A percentile compares a stretch with the other conserved stretches of the same genome.
Evolutionary conservation across 2,113 vertebrate species (phyloP).

Genomic region (Perca schrenkii): DNA sequence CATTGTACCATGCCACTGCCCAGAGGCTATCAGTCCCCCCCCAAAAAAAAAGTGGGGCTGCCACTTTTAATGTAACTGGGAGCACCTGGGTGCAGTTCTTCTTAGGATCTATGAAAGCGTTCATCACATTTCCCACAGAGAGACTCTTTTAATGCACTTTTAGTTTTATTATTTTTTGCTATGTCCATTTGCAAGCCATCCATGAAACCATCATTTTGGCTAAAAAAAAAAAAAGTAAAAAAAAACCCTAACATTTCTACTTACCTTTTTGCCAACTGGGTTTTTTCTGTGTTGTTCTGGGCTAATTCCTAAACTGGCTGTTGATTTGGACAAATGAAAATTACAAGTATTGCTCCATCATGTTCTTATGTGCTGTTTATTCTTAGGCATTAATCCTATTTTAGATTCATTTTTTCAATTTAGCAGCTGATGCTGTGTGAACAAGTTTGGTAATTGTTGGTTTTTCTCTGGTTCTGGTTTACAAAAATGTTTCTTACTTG

Average conservation of each 20-base stretch:
- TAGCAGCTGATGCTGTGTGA: not conserved
- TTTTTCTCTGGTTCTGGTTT: not conserved
- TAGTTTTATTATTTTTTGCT: not conserved
- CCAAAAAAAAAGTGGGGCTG: not conserved
- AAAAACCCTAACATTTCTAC: not conserved
- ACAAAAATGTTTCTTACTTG: not conserved
- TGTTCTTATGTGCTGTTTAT: not conserved
- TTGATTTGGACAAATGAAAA: not conserved
- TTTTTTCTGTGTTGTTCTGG: not conserved
- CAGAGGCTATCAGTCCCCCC: too few species aligned
- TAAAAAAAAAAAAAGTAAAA: too few species aligned
- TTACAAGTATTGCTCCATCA: not conserved
- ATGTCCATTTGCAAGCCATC: not conserved
- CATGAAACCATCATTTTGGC: not conserved
- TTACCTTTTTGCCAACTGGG: not conserved
- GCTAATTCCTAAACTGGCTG: conserved; percentile 1
- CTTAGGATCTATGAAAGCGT: not conserved
- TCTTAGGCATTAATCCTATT: not conserved
- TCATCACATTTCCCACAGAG: not conserved
- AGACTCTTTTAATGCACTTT: not conserved
- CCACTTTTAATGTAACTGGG: not conserved
- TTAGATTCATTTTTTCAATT: not conserved
- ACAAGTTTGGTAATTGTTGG: too few species aligned
- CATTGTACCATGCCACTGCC: too few species aligned
- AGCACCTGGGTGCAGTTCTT: not conserved